Base-by-base conservation (phyloP, 2,113 vertebrate genomes). In the Phyllostomus hastatus region DNA sequence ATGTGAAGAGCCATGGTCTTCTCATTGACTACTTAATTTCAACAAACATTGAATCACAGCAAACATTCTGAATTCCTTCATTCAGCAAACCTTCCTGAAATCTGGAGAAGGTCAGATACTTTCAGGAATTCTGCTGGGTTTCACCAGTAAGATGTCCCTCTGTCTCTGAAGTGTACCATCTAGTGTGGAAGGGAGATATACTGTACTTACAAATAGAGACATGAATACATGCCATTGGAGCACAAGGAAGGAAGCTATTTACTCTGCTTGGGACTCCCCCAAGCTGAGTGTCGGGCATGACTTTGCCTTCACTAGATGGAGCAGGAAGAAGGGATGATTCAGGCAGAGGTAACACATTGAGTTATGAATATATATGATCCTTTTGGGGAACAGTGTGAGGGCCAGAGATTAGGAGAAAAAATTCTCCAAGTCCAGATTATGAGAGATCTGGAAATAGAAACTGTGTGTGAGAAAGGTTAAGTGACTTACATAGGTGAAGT, bases 21-120 rank as follows among this genome's bases (percentile, higher is more conserved):
- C 31, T 96, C 79, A 70, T 43, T 57, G 81, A 52, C n/a, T 67
- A 1, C 46, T 72, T 76, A n/a, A 54, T 88, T 88, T 66, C 43
- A 83, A 26, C 35, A 92, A 84, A 84, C 48, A 61, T 35, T 38
- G 46, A 94, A 46, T 92, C 69, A 38, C 48, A 59, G 5, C 33
- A 67, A 24, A 59, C 35, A 50, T 86, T 94, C 90, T 19, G 54
- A 88, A 84, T 94, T 92, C 48, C 59, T 94, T 66, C 66, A 70
- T 75, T 96, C n/a, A 89, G 22, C 54, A 54, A 78, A 50, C 14
- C 78, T 87, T 79, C 54, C 28, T 79, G 73, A 90, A 92, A 70
- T 73, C 80, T 91, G 59, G 52, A 92, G 38, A 86, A 57, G 80
- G 72, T 95, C 66, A 72, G 10, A 61, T 46, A 82, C 26, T 64